Evolutionary conservation across 2,797 vertebrate species (phyloP).

Genomic region (Balearica regulorum): DNA sequence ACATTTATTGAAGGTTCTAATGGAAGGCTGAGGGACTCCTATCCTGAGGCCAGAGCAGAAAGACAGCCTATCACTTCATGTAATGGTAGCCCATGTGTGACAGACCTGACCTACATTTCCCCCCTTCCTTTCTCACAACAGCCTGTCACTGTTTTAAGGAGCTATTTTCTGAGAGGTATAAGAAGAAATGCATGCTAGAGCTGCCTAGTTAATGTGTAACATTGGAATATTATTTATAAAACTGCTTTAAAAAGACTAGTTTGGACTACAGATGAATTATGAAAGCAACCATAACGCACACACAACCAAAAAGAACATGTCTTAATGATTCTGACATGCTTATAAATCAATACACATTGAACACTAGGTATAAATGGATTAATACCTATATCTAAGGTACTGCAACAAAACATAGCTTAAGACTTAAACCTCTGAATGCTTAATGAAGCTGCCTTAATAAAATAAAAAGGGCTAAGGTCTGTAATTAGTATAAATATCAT

Average conservation of each 20-base stretch:
- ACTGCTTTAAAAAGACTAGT: constrained; percentile 17
- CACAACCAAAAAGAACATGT: not conserved
- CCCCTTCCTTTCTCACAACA: constrained; percentile 78
- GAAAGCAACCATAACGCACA: constrained; percentile 28
- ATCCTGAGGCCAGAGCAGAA: constrained; percentile 84
- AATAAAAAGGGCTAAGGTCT: constrained; percentile 1
- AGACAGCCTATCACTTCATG: constrained; percentile 84
- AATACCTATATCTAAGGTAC: not conserved
- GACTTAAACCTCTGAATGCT: not conserved
- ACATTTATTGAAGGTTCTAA: constrained; percentile 86
- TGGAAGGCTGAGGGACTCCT: constrained; percentile 88
- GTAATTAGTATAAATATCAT: constrained; percentile 16
- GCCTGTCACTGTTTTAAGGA: constrained; percentile 77
- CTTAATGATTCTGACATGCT: constrained; percentile 15
- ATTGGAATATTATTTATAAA: constrained; percentile 59
- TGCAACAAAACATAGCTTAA: not conserved
- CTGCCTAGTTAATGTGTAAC: constrained; percentile 57
- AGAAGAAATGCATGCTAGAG: constrained; percentile 67
- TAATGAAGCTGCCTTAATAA: constrained; percentile 34
- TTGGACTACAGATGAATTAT: constrained; percentile 15
- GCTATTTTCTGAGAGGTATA: constrained; percentile 75
- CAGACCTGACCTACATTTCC: constrained; percentile 95
- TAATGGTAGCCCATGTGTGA: constrained; percentile 87
- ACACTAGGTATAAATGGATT: not conserved
- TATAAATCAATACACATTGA: not conserved